These are phyloP conservation scores for Eupithecia vulgata DNA, from an alignment of 2,888 invertebrate genomes.

Conservation along the genomic window DNA sequence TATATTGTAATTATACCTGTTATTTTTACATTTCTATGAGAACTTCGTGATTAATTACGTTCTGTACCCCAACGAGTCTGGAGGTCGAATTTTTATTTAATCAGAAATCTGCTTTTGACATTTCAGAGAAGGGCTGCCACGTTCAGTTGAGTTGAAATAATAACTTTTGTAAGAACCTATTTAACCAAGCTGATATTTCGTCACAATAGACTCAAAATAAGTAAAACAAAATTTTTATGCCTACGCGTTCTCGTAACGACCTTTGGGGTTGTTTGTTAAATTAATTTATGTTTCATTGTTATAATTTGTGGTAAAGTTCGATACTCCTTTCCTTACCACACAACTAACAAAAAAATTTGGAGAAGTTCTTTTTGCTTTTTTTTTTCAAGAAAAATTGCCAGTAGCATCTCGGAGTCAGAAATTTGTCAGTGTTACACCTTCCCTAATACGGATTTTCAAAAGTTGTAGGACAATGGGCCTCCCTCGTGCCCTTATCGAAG, in stretches of 20 bases:
- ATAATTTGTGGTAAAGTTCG: neutral
- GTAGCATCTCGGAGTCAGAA: too few relatives aligned
- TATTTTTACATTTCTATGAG: neutral
- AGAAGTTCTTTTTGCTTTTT: too few relatives aligned
- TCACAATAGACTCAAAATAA: neutral
- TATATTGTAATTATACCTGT: neutral
- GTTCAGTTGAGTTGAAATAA: neutral
- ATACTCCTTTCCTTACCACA: neutral
- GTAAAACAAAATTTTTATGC: neutral
- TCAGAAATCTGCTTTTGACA: conserved; percentile 7
- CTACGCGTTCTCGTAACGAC: neutral
- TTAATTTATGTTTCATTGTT: neutral
- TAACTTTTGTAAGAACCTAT: neutral
- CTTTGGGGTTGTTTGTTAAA: neutral
- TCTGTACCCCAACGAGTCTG: neutral
- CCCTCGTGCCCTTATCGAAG: neutral
- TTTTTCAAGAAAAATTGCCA: too few relatives aligned
- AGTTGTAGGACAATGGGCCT: neutral
- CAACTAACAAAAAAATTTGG: neutral
- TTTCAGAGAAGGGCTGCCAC: conserved; percentile 5
- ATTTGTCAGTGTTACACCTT: neutral
- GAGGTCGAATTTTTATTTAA: neutral
- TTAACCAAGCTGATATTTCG: neutral
- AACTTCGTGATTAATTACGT: neutral
- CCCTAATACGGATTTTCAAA: neutral